phyloP scores from a whole-genome alignment of 1,140 invertebrate species.

The Pseudomyrmex cubaensis region DNA sequence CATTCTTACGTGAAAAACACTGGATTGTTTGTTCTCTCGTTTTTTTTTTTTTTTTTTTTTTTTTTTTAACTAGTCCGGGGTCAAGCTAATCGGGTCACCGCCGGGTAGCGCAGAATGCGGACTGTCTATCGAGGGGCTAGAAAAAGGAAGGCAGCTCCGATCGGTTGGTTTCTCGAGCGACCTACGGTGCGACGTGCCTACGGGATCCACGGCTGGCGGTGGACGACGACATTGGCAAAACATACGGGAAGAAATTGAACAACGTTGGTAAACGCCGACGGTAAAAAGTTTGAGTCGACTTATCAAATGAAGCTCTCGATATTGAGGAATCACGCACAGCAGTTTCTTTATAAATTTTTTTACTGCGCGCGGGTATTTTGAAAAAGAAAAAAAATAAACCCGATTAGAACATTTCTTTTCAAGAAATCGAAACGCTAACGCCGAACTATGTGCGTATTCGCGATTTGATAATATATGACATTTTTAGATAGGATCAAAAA shows the following conservation, averaged over 20 bases:
- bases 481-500: too few relatives aligned
- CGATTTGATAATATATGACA: too few relatives aligned
- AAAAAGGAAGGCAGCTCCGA: slow-evolving; percentile 80
- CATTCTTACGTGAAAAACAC: slow-evolving; percentile 47
- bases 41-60: slow-evolving; percentile 24
- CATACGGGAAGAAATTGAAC: slow-evolving; percentile 60
- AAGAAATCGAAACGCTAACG: too few relatives aligned
- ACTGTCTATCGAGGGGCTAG: slow-evolving; percentile 69
- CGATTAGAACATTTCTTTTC: too few relatives aligned
- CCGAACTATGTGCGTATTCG: too few relatives aligned
- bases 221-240: slow-evolving; percentile 62
- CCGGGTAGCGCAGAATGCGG: slow-evolving; percentile 55
- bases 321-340: too few relatives aligned
- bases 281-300: background rate
- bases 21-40: slow-evolving; percentile 6
- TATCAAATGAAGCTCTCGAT: too few relatives aligned
- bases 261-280: slow-evolving; percentile 48
- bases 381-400: too few relatives aligned
- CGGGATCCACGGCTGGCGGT: slow-evolving; percentile 72
- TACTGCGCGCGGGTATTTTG: too few relatives aligned
- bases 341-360: too few relatives aligned
- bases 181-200: slow-evolving; percentile 83
- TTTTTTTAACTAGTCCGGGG: slow-evolving; percentile 17
- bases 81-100: slow-evolving; percentile 44
- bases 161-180: slow-evolving; percentile 82